phyloP scores from a whole-genome alignment of 2,888 invertebrate species.

The Thecocarcelia acutangulata region DNA sequence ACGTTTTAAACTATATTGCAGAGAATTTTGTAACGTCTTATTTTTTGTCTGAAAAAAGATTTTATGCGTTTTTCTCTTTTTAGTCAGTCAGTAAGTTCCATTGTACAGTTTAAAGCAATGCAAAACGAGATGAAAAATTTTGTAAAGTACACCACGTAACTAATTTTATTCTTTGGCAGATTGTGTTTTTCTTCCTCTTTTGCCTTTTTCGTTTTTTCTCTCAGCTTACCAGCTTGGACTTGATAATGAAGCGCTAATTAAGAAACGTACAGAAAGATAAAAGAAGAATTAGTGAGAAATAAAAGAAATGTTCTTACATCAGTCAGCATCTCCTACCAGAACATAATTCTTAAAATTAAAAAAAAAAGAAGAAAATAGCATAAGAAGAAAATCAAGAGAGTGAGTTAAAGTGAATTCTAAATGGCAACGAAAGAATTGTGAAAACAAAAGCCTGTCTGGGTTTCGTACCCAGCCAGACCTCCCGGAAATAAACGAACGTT shows the following conservation, averaged over 20 bases:
- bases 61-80: no score
- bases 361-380: neutral
- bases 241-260: slow-evolving; percentile 69
- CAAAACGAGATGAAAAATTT: neutral
- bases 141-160: slow-evolving; percentile 50
- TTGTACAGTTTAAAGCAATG: neutral
- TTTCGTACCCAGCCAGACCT: slow-evolving; percentile 24
- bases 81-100: neutral
- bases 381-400: neutral
- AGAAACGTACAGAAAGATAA: slow-evolving; percentile 46
- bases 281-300: slow-evolving; percentile 21
- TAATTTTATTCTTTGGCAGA: slow-evolving; percentile 42
- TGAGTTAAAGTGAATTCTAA: slow-evolving; percentile 3
- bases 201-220: slow-evolving; percentile 9
- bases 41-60: no score
- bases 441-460: slow-evolving; percentile 45
- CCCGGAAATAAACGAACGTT: slow-evolving; percentile 7
- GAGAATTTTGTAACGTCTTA: no score
- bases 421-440: slow-evolving; percentile 15
- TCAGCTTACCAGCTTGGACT: slow-evolving; percentile 42
- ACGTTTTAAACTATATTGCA: no score
- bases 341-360: slow-evolving; percentile 24
- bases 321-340: slow-evolving; percentile 20
- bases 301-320: slow-evolving; percentile 38
- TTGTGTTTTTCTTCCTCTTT: neutral